These are phyloP conservation scores for Orientallactaga bullata DNA, from an alignment of 2,113 vertebrate genomes.

Conservation along the genomic window DNA sequence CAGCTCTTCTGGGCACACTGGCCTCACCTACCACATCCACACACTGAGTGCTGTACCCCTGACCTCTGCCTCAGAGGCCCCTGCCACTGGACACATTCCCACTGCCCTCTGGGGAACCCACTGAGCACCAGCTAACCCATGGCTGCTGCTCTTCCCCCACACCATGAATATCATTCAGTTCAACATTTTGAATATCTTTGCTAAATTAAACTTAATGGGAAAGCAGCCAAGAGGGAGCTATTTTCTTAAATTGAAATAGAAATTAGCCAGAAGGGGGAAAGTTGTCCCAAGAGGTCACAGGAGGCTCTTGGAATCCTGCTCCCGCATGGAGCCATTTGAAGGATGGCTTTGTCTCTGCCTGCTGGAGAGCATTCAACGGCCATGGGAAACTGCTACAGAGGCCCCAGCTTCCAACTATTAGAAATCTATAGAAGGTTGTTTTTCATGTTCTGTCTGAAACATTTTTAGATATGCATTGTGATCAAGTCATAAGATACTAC, in stretches of 20 bases:
- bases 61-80: neutral
- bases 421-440: neutral
- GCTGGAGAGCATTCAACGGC: neutral
- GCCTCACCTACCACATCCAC: too few species aligned
- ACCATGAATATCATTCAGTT: neutral
- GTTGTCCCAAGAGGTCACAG: neutral
- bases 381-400: neutral
- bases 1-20: too few species aligned
- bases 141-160: neutral
- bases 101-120: too few species aligned
- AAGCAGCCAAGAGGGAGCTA: slow-evolving; percentile 10
- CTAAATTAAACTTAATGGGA: slow-evolving; percentile 64
- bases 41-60: accelerated
- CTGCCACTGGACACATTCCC: neutral
- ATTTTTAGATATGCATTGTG: neutral
- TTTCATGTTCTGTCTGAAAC: neutral
- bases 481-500: neutral
- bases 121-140: neutral
- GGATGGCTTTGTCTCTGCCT: neutral
- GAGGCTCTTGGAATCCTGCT: neutral
- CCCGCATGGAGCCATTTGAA: neutral
- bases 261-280: slow-evolving; percentile 51
- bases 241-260: slow-evolving; percentile 57
- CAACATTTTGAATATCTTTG: slow-evolving; percentile 38
- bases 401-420: neutral